phyloP scores from a whole-genome alignment of 2,113 vertebrate genomes.

The Patagioenas fasciata region DNA sequence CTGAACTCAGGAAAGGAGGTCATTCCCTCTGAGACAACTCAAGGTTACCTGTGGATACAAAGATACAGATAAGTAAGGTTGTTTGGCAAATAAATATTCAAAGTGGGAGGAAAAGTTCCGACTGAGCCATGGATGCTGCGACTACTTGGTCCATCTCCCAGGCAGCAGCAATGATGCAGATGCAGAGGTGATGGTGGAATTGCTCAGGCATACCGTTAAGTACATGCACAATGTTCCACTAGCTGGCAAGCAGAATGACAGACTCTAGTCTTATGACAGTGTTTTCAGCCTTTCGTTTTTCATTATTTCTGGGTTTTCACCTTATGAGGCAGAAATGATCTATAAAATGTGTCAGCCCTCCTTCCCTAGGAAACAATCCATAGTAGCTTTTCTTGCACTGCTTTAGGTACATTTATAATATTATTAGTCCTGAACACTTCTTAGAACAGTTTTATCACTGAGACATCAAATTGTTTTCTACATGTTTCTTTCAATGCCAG shows the following conservation, averaged over 20 bases:
- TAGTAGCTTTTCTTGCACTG: neutral
- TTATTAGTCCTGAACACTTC: neutral
- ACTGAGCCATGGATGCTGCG: neutral
- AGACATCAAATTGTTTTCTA: neutral
- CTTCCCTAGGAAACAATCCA: neutral
- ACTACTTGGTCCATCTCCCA: neutral
- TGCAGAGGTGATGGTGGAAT: neutral
- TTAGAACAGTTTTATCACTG: neutral
- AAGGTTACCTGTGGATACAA: neutral
- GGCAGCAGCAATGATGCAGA: neutral
- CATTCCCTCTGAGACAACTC: neutral
- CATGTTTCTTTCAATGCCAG: neutral
- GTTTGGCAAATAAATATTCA: neutral
- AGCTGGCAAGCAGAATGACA: neutral
- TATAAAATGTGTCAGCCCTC: neutral
- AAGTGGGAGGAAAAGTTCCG: neutral
- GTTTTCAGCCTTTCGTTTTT: neutral
- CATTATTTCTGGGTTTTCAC: neutral
- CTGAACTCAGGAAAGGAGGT: neutral
- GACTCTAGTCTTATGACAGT: neutral
- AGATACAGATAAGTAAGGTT: neutral
- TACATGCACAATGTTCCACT: neutral
- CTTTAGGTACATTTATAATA: neutral
- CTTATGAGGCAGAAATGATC: neutral
- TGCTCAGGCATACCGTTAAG: neutral